Base-by-base conservation (phyloP, 2,888 invertebrate species). In the Drosophila meridiana region DNA sequence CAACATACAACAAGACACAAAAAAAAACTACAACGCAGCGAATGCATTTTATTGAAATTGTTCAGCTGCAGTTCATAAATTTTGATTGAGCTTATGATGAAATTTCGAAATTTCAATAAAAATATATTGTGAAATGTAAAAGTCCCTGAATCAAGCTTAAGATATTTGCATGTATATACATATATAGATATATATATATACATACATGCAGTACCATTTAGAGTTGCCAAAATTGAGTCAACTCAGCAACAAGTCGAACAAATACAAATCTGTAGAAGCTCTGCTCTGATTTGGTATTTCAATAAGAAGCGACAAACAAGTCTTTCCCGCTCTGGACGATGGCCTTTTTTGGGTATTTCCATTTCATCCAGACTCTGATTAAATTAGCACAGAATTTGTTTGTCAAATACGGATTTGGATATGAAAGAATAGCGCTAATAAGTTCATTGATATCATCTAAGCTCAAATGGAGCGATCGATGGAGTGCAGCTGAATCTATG, bases 381-480 rank as follows among this genome's bases (percentile, higher is more conserved):
- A 59, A 83, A 86, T 84, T 88, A 88, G 73, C 83, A 62, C 77
- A 76, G 67, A 83, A 66, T 70, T 67, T 72, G 61, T 76, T 76
- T 69, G 66, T 9, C 69, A 73, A 72, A 73, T 63, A 42, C 36
- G 50, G 30, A 60, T 36, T 34, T 11, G 26, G 59, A 30, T 9
- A 55, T 13, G 45, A 13, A 48, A 20, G 56, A 62, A 66, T 45
- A 69, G 53, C 50, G 69, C 76, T 73, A 84, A 87, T 82, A 67
- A 85, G 83, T 83, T 83, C 80, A 74, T 65, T 77, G 69, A 60
- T 72, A 42, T 64, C 57, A 53, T 34, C 38, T 20, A n/a, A 11
- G 20, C 14, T n/a, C 55, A 47, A 8, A n/a, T 14, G 47, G 6
- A 8, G n/a, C 13, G 55, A 28, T 14, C 7, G 3, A 8, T 4